phyloP scores from a whole-genome alignment of 2,888 invertebrate species.

The Biston betularia region DNA sequence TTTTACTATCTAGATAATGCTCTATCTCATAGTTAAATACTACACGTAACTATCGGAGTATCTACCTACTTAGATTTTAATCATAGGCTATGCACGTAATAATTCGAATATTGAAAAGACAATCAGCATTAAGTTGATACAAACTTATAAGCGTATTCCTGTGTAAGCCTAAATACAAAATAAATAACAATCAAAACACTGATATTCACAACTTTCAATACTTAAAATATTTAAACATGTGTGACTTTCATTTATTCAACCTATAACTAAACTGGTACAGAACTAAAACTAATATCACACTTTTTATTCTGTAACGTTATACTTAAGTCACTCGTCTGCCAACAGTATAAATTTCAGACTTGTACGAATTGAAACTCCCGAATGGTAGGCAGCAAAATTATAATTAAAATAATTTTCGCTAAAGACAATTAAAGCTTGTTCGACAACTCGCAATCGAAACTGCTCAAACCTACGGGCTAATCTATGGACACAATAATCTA shows the following conservation, averaged over 20 bases:
- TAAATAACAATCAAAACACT: slow-evolving; percentile 52
- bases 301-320: slow-evolving; percentile 59
- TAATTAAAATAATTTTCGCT: slow-evolving; percentile 61
- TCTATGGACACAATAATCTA: slow-evolving; percentile 67
- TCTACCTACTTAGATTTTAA: not conserved
- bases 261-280: slow-evolving; percentile 47
- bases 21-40: slow-evolving; percentile 17
- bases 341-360: slow-evolving; percentile 48
- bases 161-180: slow-evolving; percentile 51
- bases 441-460: slow-evolving; percentile 69
- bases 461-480: slow-evolving; percentile 56
- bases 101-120: slow-evolving; percentile 42
- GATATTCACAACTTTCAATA: slow-evolving; percentile 45
- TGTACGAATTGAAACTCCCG: slow-evolving; percentile 54
- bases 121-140: slow-evolving; percentile 43
- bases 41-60: slow-evolving; percentile 3
- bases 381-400: slow-evolving; percentile 61
- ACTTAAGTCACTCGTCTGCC: slow-evolving; percentile 48
- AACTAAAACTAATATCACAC: slow-evolving; percentile 81
- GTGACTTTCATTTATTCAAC: slow-evolving; percentile 24
- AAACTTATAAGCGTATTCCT: slow-evolving; percentile 68
- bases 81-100: slow-evolving; percentile 3
- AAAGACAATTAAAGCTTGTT: slow-evolving; percentile 80
- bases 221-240: slow-evolving; percentile 40
- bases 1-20: slow-evolving; percentile 42